Percentiles rank a stretch among this genome's conserved stretches.
phyloP scores from a whole-genome alignment of 1,140 invertebrate species.

The Papilio glaucus region DNA sequence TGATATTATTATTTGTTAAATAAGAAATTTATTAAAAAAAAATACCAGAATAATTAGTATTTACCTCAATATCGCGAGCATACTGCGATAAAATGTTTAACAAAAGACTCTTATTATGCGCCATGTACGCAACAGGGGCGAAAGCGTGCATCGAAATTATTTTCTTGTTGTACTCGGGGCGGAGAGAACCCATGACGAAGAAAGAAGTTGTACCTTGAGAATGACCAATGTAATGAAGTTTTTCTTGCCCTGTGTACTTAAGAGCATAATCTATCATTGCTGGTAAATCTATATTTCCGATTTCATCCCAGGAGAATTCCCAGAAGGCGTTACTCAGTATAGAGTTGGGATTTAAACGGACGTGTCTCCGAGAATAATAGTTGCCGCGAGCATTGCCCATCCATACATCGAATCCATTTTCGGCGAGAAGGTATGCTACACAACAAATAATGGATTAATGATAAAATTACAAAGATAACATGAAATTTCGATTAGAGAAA shows the following conservation, averaged over 20 bases:
- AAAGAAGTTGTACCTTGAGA: conserved; percentile 88
- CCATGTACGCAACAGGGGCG: conserved; percentile 87
- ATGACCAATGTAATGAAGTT: conserved; percentile 88
- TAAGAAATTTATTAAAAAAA: no score
- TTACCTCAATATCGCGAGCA: conserved; percentile 68
- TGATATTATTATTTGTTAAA: no score
- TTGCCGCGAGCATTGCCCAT: conserved; percentile 89
- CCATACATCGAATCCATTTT: conserved; percentile 91
- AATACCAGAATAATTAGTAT: conserved; percentile 34
- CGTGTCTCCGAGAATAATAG: conserved; percentile 85
- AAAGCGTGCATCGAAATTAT: conserved; percentile 87
- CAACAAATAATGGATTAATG: conserved; percentile 42
- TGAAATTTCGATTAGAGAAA: not conserved
- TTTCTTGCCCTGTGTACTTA: conserved; percentile 83
- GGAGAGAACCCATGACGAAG: conserved; percentile 85
- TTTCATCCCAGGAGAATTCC: conserved; percentile 92
- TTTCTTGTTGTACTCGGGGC: conserved; percentile 87
- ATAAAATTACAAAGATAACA: conserved; percentile 29
- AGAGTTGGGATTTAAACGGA: conserved; percentile 82
- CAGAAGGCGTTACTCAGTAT: conserved; percentile 85
- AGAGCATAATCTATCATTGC: conserved; percentile 90
- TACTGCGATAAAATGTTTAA: conserved; percentile 61
- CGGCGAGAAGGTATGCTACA: conserved; percentile 87
- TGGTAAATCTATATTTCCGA: conserved; percentile 90
- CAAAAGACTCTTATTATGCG: conserved; percentile 80